phyloP scores from a whole-genome alignment of 2,113 vertebrate genomes.

The Syngnathoides biaculeatus region DNA sequence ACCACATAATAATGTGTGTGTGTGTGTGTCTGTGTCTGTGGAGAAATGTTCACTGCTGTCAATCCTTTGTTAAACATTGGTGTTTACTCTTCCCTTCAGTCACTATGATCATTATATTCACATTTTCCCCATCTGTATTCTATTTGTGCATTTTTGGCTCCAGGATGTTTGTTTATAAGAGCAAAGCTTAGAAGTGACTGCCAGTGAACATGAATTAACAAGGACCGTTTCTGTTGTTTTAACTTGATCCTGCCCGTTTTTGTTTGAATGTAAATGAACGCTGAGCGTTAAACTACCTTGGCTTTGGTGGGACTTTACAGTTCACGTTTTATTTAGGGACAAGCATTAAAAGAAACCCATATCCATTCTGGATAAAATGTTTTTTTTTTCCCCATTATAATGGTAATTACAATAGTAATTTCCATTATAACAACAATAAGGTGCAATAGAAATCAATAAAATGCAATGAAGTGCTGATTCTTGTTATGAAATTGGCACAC shows the following conservation, averaged over 20 bases:
- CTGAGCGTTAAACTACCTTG: background rate
- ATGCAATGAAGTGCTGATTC: too few species aligned
- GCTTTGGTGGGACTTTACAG: background rate
- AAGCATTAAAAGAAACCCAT: background rate
- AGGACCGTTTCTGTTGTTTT: background rate
- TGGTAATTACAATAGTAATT: too few species aligned
- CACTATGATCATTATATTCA: background rate
- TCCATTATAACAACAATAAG: too few species aligned
- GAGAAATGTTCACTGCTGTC: background rate
- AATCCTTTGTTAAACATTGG: background rate
- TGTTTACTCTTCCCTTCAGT: background rate
- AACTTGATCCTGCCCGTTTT: background rate
- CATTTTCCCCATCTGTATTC: background rate
- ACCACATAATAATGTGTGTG: background rate
- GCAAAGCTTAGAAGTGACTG: slow-evolving; percentile 3
- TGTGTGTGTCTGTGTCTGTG: background rate
- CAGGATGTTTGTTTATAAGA: background rate
- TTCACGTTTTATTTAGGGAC: background rate
- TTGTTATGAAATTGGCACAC: too few species aligned
- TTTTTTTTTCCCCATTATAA: too few species aligned
- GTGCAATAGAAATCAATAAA: too few species aligned
- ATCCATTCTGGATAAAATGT: background rate
- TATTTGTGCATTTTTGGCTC: background rate
- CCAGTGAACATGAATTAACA: slow-evolving; percentile 1
- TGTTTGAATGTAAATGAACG: background rate